Evolutionary conservation across 2,797 vertebrate genomes (phyloP).

Genomic region (Chrosomus eos): DNA sequence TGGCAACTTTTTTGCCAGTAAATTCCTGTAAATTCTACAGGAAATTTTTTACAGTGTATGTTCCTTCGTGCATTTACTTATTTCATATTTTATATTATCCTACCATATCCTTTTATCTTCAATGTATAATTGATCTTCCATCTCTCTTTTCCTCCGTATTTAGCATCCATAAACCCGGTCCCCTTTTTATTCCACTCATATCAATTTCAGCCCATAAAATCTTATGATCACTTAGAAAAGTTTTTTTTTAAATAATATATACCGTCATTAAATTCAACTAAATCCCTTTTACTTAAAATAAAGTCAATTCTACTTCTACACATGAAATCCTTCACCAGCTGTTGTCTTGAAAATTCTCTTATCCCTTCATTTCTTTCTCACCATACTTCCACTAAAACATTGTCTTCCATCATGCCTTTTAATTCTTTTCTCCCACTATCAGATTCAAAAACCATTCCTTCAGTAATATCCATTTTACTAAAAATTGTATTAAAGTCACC

Average conservation of each 20-base stretch:
- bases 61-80: background rate
- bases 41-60: no score
- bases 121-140: no score
- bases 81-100: background rate
- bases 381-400: background rate
- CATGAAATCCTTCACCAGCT: no score
- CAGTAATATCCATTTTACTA: no score
- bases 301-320: background rate
- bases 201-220: no score
- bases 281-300: background rate
- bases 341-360: background rate
- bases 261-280: background rate
- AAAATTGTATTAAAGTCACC: no score
- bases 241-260: no score
- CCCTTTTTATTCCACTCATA: background rate
- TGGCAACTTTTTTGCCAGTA: no score
- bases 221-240: background rate
- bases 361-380: background rate
- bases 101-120: slow-evolving; percentile 2
- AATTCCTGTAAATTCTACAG: no score
- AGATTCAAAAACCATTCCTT: no score
- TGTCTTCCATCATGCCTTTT: background rate
- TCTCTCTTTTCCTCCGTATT: background rate
- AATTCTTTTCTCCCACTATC: no score
- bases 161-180: no score